Base-by-base conservation (phyloP, 2,888 invertebrate genomes). In the Adelphocoris suturalis region DNA sequence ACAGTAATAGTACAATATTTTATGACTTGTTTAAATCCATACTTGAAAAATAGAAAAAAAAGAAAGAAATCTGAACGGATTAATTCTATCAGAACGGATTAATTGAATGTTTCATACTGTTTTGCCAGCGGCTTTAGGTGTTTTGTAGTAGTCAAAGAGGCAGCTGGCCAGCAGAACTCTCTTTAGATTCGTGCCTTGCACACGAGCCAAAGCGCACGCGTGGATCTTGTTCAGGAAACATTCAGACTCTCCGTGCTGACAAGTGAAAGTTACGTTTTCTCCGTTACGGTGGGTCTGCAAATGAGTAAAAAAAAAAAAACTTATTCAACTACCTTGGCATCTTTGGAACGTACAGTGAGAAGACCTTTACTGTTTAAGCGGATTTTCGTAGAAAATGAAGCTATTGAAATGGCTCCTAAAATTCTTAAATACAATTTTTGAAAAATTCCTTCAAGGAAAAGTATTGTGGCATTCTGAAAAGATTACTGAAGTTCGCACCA, bases 201-300 rank as follows among this genome's bases (percentile, higher is more conserved):
- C 23, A 5, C 76, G 52, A 52, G 47, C 28, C 52, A 88, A 78
- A n/a, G 78, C 88, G 55, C 88, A 88, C 16, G 88, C 88, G 80
- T 88, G 88, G 19, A 88, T 88, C 27, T 55, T 48, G 57, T 88
- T 88, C 61, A 76, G n/a, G 7, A 61, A 46, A 78, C 88, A 88
- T 37, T 88, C 88, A 0, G 76, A 28, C 19, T n/a, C n/a, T 80
- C 88, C 88, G 23, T 88, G 88, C 48, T 88, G 88, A 37, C 88
- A 88, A 12, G 4, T 19, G 76, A 78, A 75, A 11, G 75, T 86
- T 1, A 86, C 75, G 0, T 75, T 48, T 47, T 75, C 75, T 9
- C 68, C 86, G 7, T 19, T 27, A 12, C 86, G 61, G 47, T 2
- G 11, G 48, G 76, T 86, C 86, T 86, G 85, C 23, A 68, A 86